Conservation (phyloP, 2,113 vertebrate genomes). For the Numida meleagris region DNA sequence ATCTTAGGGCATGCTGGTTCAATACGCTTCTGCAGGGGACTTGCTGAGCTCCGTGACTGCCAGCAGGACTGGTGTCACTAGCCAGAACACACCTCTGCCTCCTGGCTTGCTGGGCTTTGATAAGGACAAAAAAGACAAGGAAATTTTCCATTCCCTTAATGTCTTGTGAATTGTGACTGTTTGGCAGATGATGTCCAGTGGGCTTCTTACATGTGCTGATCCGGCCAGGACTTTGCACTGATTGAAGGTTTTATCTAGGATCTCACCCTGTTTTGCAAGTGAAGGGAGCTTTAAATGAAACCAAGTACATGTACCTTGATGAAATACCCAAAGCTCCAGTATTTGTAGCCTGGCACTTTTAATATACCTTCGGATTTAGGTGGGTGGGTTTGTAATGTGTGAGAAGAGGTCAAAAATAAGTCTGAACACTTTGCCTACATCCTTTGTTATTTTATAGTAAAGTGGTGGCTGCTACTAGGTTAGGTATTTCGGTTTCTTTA, state of each 20-base stretch:
- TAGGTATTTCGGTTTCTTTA: neutral
- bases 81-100: fast-evolving
- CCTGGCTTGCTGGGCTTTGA: fast-evolving
- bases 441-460: neutral
- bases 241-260: neutral
- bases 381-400: neutral
- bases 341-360: neutral
- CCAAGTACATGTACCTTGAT: neutral
- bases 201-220: neutral
- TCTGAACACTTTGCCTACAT: neutral
- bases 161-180: neutral
- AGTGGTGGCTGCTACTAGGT: neutral
- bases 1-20: neutral
- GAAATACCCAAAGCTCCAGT: neutral
- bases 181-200: neutral
- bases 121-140: neutral
- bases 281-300: neutral
- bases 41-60: fast-evolving
- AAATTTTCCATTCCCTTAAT: neutral
- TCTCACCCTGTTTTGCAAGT: fast-evolving
- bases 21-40: neutral
- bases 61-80: neutral
- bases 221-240: neutral
- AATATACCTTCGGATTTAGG: neutral
- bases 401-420: neutral